These are phyloP conservation scores for Psephotus haematonotus DNA, from an alignment of 2,113 vertebrate genomes.

Conservation along the genomic window DNA sequence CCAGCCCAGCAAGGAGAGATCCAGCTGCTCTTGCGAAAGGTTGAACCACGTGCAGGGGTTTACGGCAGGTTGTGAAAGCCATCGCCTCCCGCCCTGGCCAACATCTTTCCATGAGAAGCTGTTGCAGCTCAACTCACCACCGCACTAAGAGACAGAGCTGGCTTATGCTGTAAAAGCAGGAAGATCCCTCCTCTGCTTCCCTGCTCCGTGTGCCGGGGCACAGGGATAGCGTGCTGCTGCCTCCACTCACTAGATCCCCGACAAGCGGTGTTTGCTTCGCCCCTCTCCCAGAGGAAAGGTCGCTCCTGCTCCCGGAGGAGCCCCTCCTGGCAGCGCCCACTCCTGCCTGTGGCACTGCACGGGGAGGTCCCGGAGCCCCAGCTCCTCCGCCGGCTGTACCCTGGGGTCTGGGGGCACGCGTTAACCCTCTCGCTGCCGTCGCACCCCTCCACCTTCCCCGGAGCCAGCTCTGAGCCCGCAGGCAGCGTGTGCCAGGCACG, in stretches of 20 bases:
- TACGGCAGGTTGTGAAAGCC: neutral
- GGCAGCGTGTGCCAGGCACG: neutral
- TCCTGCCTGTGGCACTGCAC: neutral
- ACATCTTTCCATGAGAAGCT: neutral
- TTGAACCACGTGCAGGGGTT: neutral
- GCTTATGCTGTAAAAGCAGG: neutral
- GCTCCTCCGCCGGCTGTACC: neutral
- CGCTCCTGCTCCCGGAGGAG: neutral
- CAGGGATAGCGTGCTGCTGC: neutral
- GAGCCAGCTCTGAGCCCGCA: neutral
- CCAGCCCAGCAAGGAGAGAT: neutral
- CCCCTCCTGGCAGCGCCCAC: neutral
- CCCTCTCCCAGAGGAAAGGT: conserved; percentile 32
- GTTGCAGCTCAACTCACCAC: neutral
- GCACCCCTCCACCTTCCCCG: neutral
- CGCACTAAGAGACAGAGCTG: neutral
- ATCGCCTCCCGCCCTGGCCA: neutral
- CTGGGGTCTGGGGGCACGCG: neutral
- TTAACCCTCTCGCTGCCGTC: neutral
- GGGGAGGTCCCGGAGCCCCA: neutral
- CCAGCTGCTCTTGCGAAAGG: neutral
- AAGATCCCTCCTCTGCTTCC: neutral
- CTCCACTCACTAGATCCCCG: neutral
- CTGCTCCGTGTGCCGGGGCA: accelerated
- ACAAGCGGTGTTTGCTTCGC: conserved; percentile 31